These are phyloP conservation scores for Synergus itoensis DNA, from an alignment of 2,888 invertebrate species.

Conservation along the genomic window DNA sequence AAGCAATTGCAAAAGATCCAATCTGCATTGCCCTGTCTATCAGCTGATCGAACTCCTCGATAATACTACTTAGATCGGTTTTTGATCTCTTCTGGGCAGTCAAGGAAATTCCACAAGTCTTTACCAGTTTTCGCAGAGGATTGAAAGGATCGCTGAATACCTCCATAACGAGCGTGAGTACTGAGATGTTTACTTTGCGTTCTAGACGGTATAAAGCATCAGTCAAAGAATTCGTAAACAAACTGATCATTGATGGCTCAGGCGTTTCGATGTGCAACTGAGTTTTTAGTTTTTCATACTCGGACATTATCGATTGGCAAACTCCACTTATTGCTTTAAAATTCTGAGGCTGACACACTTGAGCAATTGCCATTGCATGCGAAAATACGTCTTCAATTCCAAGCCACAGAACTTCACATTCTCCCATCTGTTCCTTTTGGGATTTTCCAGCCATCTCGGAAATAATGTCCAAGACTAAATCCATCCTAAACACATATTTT, in stretches of 20 bases:
- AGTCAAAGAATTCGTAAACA: conserved; percentile 81
- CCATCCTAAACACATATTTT: conserved; percentile 66
- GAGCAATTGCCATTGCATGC: conserved; percentile 77
- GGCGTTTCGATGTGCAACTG: conserved; percentile 70
- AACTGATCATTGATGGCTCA: conserved; percentile 80
- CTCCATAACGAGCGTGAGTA: conserved; percentile 81
- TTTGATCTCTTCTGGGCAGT: conserved; percentile 64
- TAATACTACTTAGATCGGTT: conserved; percentile 79
- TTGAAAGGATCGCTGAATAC: conserved; percentile 74
- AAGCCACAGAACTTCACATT: conserved; percentile 69
- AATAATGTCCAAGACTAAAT: conserved; percentile 71
- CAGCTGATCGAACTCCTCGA: conserved; percentile 84
- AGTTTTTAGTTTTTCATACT: conserved; percentile 73
- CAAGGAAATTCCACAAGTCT: conserved; percentile 71
- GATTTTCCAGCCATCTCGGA: conserved; percentile 66
- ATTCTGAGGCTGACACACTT: conserved; percentile 74
- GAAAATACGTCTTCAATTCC: conserved; percentile 76
- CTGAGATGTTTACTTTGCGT: conserved; percentile 83
- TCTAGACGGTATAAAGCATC: conserved; percentile 83
- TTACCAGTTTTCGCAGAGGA: conserved; percentile 72
- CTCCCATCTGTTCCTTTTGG: conserved; percentile 61
- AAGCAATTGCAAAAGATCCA: conserved; percentile 85
- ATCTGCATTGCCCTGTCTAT: conserved; percentile 85
- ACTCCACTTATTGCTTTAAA: conserved; percentile 76
- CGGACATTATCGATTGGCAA: conserved; percentile 75